Base-by-base conservation (phyloP, 2,888 invertebrate genomes). In the Dryococelus australis region DNA sequence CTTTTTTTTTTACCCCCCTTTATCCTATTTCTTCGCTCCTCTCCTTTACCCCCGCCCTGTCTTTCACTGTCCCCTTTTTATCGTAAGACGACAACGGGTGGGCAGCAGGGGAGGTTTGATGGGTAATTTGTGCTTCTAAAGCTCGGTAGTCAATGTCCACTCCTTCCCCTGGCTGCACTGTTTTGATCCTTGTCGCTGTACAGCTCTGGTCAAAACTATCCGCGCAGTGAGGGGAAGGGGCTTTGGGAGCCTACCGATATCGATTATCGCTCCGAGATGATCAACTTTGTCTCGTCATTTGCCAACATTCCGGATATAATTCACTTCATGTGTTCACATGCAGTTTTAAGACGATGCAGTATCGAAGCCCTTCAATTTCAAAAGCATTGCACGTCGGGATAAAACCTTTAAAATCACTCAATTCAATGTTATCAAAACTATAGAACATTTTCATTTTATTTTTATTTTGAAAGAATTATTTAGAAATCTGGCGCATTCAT, bases 51-150 rank as follows among this genome's bases (percentile, higher is more conserved):
- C 35, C 16, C 83, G 35, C 35, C 35, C 35, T 35, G 35, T 35
- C 35, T 35, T 28, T 28, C 80, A 9, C 80, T 24, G 13, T 43
- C 43, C 28, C 78, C n/a, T 65, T 86, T 86, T 86, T 86, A 65
- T 65, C 78, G 65, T n/a, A 35, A 65, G 78, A 65, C 65, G 86
- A 86, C 86, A 86, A 86, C 78, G 86, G 86, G 12, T 43, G 78
- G 43, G 86, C 27, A 78, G 24, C 27, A 28, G n/a, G 65, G 86
- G 83, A n/a, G 43, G 28, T 83, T 86, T 78, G 86, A 86, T 86
- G 86, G 86, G 86, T 86, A 86, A 86, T 86, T 86, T 86, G 86
- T 86, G 86, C 86, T 83, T 83, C 83, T 83, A 35, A 83, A 83
- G 27, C 83, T 83, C 83, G 83, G 83, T 83, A 35, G 83, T 83